Conservation (phyloP, 2,888 invertebrate species). For the Coecobrya sp. region DNA sequence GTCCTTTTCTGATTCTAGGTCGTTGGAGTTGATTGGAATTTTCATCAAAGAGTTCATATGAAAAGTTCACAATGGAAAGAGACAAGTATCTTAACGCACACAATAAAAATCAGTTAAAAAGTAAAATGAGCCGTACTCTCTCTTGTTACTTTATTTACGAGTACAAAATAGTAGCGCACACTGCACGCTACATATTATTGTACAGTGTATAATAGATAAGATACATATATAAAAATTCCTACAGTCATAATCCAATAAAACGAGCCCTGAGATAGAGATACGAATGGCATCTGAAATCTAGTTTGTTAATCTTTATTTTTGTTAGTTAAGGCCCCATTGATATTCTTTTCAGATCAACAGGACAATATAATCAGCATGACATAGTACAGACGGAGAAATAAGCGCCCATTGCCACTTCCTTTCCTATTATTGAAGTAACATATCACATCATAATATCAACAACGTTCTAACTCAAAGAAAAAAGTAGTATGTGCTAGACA, state of each 20-base stretch:
- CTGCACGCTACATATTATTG: background rate
- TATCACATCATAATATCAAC: background rate
- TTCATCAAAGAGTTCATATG: conserved; percentile 46
- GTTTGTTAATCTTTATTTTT: conserved; percentile 70
- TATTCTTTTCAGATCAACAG: conserved; percentile 64
- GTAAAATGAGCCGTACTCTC: background rate
- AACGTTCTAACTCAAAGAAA: background rate
- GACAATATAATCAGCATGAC: conserved; percentile 48
- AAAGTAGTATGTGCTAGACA: too few species aligned
- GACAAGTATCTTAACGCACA: conserved; percentile 40
- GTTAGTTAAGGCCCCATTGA: conserved; percentile 75
- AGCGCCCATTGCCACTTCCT: conserved; percentile 49
- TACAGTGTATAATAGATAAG: background rate
- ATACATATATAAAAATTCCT: background rate
- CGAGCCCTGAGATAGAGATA: background rate
- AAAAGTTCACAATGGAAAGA: background rate
- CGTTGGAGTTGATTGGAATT: conserved; percentile 40
- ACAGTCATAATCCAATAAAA: conserved; percentile 32
- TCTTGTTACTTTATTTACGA: conserved; percentile 32
- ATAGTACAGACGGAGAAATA: conserved; percentile 17
- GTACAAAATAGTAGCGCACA: background rate
- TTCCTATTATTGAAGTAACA: conserved; percentile 20
- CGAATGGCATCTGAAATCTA: conserved; percentile 65
- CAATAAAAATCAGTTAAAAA: conserved; percentile 6
- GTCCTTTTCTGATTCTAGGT: background rate